Conservation (phyloP, 2,113 vertebrate genomes). For the Sinocyclocheilus grahami region DNA sequence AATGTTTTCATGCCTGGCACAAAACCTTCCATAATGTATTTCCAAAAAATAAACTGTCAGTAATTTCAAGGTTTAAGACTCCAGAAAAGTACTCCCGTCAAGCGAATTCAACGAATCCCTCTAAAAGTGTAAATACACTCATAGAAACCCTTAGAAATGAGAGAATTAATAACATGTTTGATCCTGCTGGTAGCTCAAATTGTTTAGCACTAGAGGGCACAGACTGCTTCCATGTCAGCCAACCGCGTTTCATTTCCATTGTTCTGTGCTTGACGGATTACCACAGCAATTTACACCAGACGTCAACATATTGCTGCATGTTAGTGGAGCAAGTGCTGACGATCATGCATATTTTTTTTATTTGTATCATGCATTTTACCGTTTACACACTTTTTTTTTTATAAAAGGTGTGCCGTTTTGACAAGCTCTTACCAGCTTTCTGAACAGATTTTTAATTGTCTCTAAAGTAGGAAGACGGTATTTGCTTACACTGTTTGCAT, state of each 20-base stretch:
- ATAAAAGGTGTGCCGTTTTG: constrained; percentile 24
- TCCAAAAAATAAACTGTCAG: neutral
- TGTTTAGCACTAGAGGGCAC: constrained; percentile 38
- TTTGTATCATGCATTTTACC: constrained; percentile 36
- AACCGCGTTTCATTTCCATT: constrained; percentile 50
- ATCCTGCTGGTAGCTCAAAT: constrained; percentile 38
- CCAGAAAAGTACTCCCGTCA: neutral
- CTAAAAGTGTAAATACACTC: constrained; percentile 39
- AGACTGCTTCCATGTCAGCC: constrained; percentile 46
- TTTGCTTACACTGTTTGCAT: constrained; percentile 26
- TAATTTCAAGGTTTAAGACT: constrained; percentile 14
- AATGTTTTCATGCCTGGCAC: neutral
- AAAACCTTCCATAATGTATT: neutral
- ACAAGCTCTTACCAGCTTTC: constrained; percentile 32
- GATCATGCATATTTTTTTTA: constrained; percentile 16
- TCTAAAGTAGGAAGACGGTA: neutral
- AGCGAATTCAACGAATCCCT: neutral
- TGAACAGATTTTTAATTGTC: constrained; percentile 21
- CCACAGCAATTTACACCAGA: constrained; percentile 54
- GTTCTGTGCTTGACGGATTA: constrained; percentile 58
- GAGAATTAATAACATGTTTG: constrained; percentile 30
- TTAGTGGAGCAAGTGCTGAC: constrained; percentile 37
- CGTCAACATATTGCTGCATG: constrained; percentile 44
- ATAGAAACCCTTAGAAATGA: constrained; percentile 6
- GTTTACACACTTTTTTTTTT: constrained; percentile 36